Base-by-base conservation (phyloP, 2,113 vertebrate genomes). In the Chinchilla lanigera region DNA sequence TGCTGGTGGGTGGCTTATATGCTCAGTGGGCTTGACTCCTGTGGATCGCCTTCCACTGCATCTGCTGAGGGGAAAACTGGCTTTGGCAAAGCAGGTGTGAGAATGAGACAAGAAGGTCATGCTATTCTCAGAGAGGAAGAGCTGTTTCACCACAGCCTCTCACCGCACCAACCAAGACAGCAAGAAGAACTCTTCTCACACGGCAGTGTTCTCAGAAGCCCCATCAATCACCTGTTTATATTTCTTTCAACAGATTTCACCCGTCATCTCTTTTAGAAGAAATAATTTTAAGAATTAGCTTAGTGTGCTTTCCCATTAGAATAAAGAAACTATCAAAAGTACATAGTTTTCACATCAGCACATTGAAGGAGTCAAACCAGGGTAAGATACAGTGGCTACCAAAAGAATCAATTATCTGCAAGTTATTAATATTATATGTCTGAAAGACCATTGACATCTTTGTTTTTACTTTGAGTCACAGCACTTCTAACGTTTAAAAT, bases 111-210 rank as follows among this genome's bases (percentile, higher is more conserved):
- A 95, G 96, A 94, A 96, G 50, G 63, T 67, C 22, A 33, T 61
- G 82, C 95, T 98, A 41, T 94, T 97, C 97, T 97, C 94, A 97
- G 93, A 98, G 97, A 97, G 96, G 97, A 98, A 97, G 96, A 65
- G 17, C 95, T 96, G 96, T 92, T 97, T 97, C 60, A 98, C 98
- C 98, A 96, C 98, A 98, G 75, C 86, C 69, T 50, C 87, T 96
- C 84, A 96, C 97, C 97, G 0, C 97, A 97, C 94, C 95, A 50
- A 63, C 96, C 91, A 80, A 95, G 96, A 92, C 8, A 2, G 65
- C 88, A 96, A 28, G 81, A 73, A 90, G 91, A 86, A 71, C 14
- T 56, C 92, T 88, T 93, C 92, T 96, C 98, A 97, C 96, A 95
- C 92, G 61, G n/a, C 24, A 10, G 10, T 77, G 33, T 95, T 97